These are phyloP conservation scores for Aurelia sp. DNA, from an alignment of 30 jellyfish, hydroid and myxozoan genomes.

Conservation along the genomic window DNA sequence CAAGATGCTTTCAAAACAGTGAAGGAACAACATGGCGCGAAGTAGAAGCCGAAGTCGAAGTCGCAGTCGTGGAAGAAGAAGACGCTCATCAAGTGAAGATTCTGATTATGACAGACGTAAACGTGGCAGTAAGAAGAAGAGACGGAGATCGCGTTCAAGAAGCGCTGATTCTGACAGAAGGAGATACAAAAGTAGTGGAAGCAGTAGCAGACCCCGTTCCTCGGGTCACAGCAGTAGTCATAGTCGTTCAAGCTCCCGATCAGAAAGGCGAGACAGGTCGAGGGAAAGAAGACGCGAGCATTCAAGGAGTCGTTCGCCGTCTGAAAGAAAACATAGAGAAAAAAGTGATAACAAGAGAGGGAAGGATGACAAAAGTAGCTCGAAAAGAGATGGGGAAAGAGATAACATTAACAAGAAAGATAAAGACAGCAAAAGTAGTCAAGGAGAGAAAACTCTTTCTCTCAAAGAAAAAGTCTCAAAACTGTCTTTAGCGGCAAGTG, in stretches of 20 bases:
- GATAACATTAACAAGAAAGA: neutral
- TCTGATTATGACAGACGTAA: constrained; percentile 58
- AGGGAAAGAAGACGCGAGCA: constrained; percentile 40
- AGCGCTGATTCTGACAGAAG: constrained; percentile 51
- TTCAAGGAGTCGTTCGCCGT: constrained; percentile 55
- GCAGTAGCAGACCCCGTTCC: constrained; percentile 16
- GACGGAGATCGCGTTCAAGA: constrained; percentile 47
- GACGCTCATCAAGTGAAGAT: constrained; percentile 56
- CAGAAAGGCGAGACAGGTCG: constrained; percentile 44
- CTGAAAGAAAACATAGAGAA: neutral
- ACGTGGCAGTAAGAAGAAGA: constrained; percentile 46
- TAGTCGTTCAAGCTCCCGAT: constrained; percentile 54
- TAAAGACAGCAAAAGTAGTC: neutral
- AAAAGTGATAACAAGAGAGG: neutral
- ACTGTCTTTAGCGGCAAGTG: constrained; percentile 3
- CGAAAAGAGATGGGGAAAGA: constrained; percentile 14
- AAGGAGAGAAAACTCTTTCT: constrained; percentile 18
- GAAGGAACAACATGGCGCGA: constrained; percentile 63
- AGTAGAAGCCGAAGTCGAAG: constrained; percentile 74
- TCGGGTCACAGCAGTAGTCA: constrained; percentile 19
- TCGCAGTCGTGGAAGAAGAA: constrained; percentile 48
- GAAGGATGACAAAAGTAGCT: neutral
- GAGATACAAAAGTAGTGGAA: constrained; percentile 20
- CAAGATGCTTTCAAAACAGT: neutral
- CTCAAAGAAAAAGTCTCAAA: constrained; percentile 35